Base-by-base conservation (phyloP, 2,113 vertebrate species). In the Larimichthys polyactis region DNA sequence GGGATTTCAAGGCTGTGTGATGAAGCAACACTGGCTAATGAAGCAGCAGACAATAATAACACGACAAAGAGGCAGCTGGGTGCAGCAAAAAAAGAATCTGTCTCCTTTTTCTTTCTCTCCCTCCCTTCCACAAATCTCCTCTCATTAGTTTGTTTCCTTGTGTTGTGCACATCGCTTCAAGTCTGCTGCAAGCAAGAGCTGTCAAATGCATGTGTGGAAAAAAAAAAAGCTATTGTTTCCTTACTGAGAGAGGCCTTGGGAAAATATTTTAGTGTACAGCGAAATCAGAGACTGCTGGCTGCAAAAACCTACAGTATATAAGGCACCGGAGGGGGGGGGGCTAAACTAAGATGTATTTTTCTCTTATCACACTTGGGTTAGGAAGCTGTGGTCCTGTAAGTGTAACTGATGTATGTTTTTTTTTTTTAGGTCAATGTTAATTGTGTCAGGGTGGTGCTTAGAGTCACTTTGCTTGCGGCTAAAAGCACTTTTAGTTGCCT, bases 91-190 rank as follows among this genome's bases (percentile, higher is more conserved):
- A 78, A 84, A 78, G 14, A 73, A 71, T 84, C 77, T 1, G 75
- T 75, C 78, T 76, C 46, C 22, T 66, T 65, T 75, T 68, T 68
- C 10, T 74, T 27, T 64, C 49, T 49, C 44, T 55, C 71, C 48
- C 54, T 49, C 72, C 67, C 22, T 62, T 75, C 70, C 78, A 78
- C 69, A 91, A 85, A 92, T 90, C 86, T 91, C 71, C 75, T 85
- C 92, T 94, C 93, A 93, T 94, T 95, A 94, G 92, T 91, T 85
- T 77, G 79, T 75, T 83, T 91, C 87, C 83, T 65, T 79, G 80
- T 69, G 82, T 88, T 90, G 71, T 72, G 85, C 62, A 54, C 89
- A 83, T 89, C 68, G 80, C 88, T 90, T 88, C 65, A 81, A 90
- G 91, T 86, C 82, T 75, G 87, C 89, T 91, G 88, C 83, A 79